Conservation (phyloP, 2,113 vertebrate genomes). For the Synchiropus splendidus region DNA sequence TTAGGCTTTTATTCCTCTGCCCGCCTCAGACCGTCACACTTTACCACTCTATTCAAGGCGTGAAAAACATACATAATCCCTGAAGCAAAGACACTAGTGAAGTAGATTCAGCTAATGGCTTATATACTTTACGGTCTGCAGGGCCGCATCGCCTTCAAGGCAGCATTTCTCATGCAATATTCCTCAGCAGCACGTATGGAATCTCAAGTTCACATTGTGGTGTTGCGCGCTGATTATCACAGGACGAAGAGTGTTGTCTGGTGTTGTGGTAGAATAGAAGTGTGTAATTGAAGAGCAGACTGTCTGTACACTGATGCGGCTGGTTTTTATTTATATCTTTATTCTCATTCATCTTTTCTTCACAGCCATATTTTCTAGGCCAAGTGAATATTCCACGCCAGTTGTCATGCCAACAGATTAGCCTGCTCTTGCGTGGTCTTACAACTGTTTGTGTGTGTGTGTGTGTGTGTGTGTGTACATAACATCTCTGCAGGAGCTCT, state of each 20-base stretch:
- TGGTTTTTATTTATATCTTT: conserved; percentile 29
- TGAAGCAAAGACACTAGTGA: conserved; percentile 1
- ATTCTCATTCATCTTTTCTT: conserved; percentile 59
- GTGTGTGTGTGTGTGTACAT: not conserved
- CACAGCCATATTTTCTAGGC: conserved; percentile 60
- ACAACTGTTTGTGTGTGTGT: conserved; percentile 4
- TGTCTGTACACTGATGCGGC: conserved; percentile 11
- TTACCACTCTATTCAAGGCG: conserved; percentile 6
- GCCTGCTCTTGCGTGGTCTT: conserved; percentile 36
- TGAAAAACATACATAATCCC: conserved; percentile 8
- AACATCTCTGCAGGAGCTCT: not conserved
- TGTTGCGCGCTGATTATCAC: conserved; percentile 4
- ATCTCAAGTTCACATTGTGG: conserved; percentile 1
- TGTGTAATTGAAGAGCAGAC: conserved; percentile 29
- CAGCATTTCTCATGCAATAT: not conserved
- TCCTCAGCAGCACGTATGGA: not conserved
- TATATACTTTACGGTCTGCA: conserved; percentile 11
- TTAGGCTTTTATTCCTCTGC: too few relatives aligned
- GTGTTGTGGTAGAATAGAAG: conserved; percentile 3
- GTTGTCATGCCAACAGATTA: conserved; percentile 63
- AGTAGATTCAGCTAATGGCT: conserved; percentile 4
- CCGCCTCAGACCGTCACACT: not conserved
- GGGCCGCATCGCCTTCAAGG: conserved; percentile 8
- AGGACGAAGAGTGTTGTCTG: conserved; percentile 18
- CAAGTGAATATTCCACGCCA: conserved; percentile 55